Conservation (phyloP, 1,140 invertebrate genomes). For the Drosophila azteca region DNA sequence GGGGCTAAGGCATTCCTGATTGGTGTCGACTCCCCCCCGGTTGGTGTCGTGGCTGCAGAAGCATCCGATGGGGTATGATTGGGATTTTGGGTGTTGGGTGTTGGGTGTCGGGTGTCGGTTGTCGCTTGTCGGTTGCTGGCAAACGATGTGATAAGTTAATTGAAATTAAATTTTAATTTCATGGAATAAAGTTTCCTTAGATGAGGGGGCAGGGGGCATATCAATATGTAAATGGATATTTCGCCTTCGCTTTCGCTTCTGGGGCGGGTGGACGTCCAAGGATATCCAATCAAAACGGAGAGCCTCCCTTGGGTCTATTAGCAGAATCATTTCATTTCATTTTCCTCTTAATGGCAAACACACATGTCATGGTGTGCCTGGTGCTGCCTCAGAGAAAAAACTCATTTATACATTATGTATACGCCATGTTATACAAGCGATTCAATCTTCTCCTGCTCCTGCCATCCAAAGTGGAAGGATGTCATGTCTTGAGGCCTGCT, state of each 20-base stretch:
- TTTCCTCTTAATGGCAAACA: constrained; percentile 39
- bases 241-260: too few relatives aligned
- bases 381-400: constrained; percentile 35
- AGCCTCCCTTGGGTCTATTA: constrained; percentile 51
- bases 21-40: constrained; percentile 20
- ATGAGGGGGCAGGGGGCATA: constrained; percentile 31
- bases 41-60: neutral
- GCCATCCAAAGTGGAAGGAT: neutral
- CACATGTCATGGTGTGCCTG: constrained; percentile 39
- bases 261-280: constrained; percentile 9
- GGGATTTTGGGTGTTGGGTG: constrained; percentile 30
- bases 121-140: constrained; percentile 11
- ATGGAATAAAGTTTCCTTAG: constrained; percentile 49
- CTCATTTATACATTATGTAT: constrained; percentile 61
- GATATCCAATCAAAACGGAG: constrained; percentile 44
- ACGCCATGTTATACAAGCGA: constrained; percentile 47
- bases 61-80: too few relatives aligned
- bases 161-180: constrained; percentile 65
- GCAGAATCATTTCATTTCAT: constrained; percentile 57
- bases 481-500: constrained; percentile 22
- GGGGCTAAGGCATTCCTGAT: constrained; percentile 21
- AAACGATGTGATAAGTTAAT: constrained; percentile 62
- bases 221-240: constrained; percentile 49
- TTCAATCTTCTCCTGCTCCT: constrained; percentile 28
- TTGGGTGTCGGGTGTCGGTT: constrained; percentile 30